These are phyloP conservation scores for Chelonus insularis DNA, from an alignment of 1,140 invertebrate genomes.

Conservation along the genomic window DNA sequence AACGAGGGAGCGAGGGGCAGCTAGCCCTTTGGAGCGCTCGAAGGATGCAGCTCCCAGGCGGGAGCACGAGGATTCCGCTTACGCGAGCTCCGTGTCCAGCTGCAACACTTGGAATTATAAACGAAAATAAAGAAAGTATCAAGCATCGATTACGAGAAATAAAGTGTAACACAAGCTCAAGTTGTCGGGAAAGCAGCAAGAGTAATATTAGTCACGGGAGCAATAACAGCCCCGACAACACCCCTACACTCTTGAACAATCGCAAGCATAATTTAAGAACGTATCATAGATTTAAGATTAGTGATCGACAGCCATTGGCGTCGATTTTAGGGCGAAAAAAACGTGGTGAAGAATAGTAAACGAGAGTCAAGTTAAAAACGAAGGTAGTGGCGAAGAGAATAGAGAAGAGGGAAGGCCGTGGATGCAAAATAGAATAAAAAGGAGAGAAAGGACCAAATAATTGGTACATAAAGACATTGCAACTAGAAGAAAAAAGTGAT, in stretches of 20 bases:
- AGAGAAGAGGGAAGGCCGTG: slow-evolving; percentile 39
- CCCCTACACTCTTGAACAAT: slow-evolving; percentile 39
- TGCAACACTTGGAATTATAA: slow-evolving; percentile 45
- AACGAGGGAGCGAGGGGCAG: slow-evolving; percentile 58
- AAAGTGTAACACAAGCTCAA: slow-evolving; percentile 20
- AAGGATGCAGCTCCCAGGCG: slow-evolving; percentile 62
- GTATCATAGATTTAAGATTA: slow-evolving; percentile 46
- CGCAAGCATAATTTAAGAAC: slow-evolving; percentile 41
- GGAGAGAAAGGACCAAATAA: slow-evolving; percentile 12
- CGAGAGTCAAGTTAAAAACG: slow-evolving; percentile 7
- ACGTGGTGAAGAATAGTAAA: slow-evolving; percentile 54
- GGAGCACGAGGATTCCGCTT: slow-evolving; percentile 56
- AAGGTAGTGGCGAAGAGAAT: slow-evolving; percentile 27
- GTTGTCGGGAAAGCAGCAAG: slow-evolving; percentile 28
- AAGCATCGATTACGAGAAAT: slow-evolving; percentile 29
- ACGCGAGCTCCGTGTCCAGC: slow-evolving; percentile 45
- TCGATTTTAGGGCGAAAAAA: slow-evolving; percentile 52
- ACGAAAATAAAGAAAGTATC: slow-evolving; percentile 42
- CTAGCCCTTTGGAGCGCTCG: slow-evolving; percentile 59
- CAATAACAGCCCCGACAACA: slow-evolving; percentile 42
- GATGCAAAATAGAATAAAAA: slow-evolving; percentile 35
- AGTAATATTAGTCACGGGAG: slow-evolving; percentile 37
- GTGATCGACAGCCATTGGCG: slow-evolving; percentile 50
- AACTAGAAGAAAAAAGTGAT: slow-evolving; percentile 31
- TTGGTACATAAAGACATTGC: slow-evolving; percentile 17